Conservation (phyloP, 1,140 invertebrate genomes). For the Chironomus tepperi region DNA sequence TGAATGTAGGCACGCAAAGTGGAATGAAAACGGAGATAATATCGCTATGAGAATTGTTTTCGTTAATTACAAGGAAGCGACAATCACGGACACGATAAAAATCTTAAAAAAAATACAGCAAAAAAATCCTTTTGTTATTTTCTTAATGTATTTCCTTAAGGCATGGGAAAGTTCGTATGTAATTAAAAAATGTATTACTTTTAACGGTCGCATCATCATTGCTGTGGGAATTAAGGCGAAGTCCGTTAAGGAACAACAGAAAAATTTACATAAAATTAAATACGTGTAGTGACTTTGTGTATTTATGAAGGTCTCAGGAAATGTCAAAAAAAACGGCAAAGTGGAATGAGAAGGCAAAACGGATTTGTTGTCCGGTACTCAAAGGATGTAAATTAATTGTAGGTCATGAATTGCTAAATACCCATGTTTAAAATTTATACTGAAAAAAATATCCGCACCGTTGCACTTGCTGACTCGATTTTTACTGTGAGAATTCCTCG, state of each 20-base stretch:
- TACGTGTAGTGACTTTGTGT: background rate
- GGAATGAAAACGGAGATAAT: background rate
- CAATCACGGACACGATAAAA: background rate
- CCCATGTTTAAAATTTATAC: background rate
- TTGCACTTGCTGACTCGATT: background rate
- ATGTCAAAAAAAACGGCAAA: background rate
- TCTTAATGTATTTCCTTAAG: background rate
- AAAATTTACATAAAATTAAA: too few relatives aligned
- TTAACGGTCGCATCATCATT: background rate
- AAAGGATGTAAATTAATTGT: slow-evolving; percentile 9
- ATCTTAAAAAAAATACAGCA: background rate
- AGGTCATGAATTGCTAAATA: slow-evolving; percentile 8
- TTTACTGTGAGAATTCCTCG: background rate
- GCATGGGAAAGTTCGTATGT: background rate
- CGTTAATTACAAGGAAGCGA: slow-evolving; percentile 7
- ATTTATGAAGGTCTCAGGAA: slow-evolving; percentile 12
- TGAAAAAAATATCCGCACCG: background rate
- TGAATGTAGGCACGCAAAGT: background rate
- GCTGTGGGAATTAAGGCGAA: background rate
- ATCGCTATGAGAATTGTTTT: slow-evolving; percentile 6
- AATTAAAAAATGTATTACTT: background rate
- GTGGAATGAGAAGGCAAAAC: background rate
- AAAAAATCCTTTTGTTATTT: background rate
- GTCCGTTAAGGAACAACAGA: background rate
- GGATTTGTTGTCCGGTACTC: background rate